phyloP scores from a whole-genome alignment of 2,113 vertebrate species.

The Poeciliopsis retropinna region DNA sequence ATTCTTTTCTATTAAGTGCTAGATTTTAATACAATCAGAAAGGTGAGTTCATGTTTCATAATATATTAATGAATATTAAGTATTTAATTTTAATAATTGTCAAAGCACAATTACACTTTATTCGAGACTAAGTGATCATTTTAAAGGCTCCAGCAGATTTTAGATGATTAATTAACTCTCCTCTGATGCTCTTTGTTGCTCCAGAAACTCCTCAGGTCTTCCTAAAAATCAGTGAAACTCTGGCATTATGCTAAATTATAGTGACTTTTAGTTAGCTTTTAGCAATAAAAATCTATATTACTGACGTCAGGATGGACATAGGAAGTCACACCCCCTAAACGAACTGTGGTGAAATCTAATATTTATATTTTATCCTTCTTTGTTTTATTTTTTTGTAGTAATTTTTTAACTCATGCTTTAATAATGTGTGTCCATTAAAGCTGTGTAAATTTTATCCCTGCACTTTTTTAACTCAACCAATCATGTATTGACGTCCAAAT shows the following conservation, averaged over 20 bases:
- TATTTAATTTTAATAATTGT: too few species aligned
- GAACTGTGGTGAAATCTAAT: background rate
- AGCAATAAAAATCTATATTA: too few species aligned
- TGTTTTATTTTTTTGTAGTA: background rate
- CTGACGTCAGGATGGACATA: background rate
- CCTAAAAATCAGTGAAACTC: background rate
- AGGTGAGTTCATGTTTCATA: too few species aligned
- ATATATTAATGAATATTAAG: too few species aligned
- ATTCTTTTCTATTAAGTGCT: too few species aligned
- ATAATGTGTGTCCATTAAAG: background rate
- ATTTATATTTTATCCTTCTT: background rate
- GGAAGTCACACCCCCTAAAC: fast-evolving
- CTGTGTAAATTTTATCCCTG: too few species aligned
- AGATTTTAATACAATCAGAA: too few species aligned
- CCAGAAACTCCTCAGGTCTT: background rate
- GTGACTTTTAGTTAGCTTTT: background rate
- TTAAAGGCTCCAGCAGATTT: background rate
- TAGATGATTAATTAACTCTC: slow-evolving; percentile 1
- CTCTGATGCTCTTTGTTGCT: slow-evolving; percentile 32
- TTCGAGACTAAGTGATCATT: too few species aligned
- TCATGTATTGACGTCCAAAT: too few species aligned
- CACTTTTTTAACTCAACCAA: too few species aligned
- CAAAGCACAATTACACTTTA: too few species aligned
- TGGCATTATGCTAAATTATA: background rate
- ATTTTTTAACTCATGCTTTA: background rate